phyloP scores from a whole-genome alignment of 1,140 invertebrate genomes.

The Megalonaias nervosa region DNA sequence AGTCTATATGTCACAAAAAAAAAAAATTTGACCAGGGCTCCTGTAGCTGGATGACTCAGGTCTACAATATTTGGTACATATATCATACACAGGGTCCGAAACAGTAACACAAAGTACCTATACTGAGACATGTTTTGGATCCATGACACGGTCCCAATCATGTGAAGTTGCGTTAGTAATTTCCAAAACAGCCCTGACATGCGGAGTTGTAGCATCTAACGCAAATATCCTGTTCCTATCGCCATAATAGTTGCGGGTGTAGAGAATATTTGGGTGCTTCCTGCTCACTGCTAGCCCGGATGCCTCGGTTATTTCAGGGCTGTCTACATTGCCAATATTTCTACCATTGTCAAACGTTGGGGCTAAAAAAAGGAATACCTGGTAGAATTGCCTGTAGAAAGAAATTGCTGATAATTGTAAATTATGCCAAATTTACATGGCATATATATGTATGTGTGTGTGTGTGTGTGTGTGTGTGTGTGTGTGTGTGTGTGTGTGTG shows the following conservation, averaged over 20 bases:
- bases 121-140: background rate
- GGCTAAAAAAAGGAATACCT: constrained; percentile 4
- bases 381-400: no score
- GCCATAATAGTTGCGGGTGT: constrained; percentile 52
- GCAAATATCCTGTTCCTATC: constrained; percentile 33
- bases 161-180: constrained; percentile 27
- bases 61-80: no score
- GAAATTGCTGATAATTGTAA: no score
- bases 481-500: no score
- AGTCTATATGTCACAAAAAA: no score
- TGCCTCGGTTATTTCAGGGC: constrained; percentile 38
- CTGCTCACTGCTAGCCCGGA: constrained; percentile 56
- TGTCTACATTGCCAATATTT: constrained; percentile 28
- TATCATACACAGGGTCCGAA: no score
- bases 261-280: constrained; percentile 45
- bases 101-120: no score
- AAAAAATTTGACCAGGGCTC: no score
- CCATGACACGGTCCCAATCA: constrained; percentile 45
- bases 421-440: no score
- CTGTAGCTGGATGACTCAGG: no score
- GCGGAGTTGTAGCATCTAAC: constrained; percentile 28
- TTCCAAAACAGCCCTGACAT: constrained; percentile 25
- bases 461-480: no score
- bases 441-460: no score
- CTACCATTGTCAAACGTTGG: constrained; percentile 28